Evolutionary conservation across 2,797 vertebrate species (phyloP).

Genomic region (Numenius phaeopus): DNA sequence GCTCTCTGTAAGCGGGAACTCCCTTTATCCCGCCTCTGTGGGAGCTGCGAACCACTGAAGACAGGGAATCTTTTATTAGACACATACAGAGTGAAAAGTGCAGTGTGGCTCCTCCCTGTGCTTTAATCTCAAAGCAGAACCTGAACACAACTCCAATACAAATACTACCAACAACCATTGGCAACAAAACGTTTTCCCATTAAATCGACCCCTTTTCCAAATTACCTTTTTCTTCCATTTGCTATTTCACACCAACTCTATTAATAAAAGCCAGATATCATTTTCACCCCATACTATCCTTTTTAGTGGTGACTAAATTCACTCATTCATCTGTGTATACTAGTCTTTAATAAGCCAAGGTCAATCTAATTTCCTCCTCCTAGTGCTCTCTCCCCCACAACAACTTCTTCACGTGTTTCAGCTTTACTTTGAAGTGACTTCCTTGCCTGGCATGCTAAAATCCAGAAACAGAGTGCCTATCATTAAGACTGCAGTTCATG

Average conservation of each 20-base stretch:
- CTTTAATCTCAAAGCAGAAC: background rate
- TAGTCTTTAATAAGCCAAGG: background rate
- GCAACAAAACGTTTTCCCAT: background rate
- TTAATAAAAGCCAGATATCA: background rate
- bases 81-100: background rate
- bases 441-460: slow-evolving; percentile 56
- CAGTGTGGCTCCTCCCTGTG: background rate
- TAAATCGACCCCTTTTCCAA: background rate
- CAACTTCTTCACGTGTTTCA: slow-evolving; percentile 40
- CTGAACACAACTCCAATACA: background rate
- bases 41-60: background rate
- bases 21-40: background rate
- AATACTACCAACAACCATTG: background rate
- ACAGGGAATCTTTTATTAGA: background rate
- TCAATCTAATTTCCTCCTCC: slow-evolving; percentile 37
- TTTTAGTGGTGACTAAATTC: background rate
- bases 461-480: slow-evolving; percentile 36
- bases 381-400: background rate
- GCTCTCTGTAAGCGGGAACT: background rate
- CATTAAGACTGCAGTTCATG: slow-evolving; percentile 48
- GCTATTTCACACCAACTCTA: background rate
- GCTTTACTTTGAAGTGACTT: slow-evolving; percentile 63
- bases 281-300: background rate
- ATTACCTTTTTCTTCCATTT: background rate
- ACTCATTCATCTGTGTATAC: background rate